phyloP scores from a whole-genome alignment of 2,797 vertebrate species.

The Peromyscus eremicus region DNA sequence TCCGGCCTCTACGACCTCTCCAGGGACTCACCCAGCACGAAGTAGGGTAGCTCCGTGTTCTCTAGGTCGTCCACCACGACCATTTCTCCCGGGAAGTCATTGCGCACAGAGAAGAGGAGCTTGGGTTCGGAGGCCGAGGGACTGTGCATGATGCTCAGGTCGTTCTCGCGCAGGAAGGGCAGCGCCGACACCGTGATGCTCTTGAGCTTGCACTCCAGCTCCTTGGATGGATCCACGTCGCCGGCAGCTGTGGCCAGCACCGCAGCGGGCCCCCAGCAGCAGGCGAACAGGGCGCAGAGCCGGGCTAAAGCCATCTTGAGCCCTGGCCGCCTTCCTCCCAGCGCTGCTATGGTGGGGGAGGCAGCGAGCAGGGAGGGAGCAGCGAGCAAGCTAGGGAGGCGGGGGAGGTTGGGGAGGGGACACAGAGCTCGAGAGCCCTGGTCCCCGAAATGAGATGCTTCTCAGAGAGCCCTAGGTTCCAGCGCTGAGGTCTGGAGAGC shows the following conservation, averaged over 20 bases:
- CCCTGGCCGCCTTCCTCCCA: conserved; percentile 85
- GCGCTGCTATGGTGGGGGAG: conserved; percentile 83
- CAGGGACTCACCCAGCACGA: conserved; percentile 95
- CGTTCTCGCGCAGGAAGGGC: conserved; percentile 98
- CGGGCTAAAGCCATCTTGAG: conserved; percentile 90
- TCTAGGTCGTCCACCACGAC: conserved; percentile 99
- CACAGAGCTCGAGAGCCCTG: conserved; percentile 43
- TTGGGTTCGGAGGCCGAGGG: conserved; percentile 99
- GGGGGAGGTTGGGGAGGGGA: conserved; percentile 75
- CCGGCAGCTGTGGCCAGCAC: conserved; percentile 82
- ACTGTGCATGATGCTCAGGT: conserved; percentile 99
- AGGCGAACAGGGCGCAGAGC: conserved; percentile 86
- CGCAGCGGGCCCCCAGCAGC: conserved; percentile 83
- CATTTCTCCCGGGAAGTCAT: conserved; percentile 98
- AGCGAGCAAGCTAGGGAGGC: conserved; percentile 70
- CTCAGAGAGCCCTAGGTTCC: not conserved
- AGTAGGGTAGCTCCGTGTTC: conserved; percentile 98
- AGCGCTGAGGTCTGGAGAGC: not conserved
- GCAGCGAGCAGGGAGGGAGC: conserved; percentile 75
- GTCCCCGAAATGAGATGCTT: conserved; percentile 7
- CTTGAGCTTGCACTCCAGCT: conserved; percentile 98
- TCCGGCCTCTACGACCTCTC: conserved; percentile 63
- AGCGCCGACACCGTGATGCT: conserved; percentile 99
- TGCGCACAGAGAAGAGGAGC: conserved; percentile 99
- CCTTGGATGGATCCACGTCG: conserved; percentile 93